These are phyloP conservation scores for Thamnaconus septentrionalis DNA, from an alignment of 2,113 vertebrate genomes.

Conservation along the genomic window DNA sequence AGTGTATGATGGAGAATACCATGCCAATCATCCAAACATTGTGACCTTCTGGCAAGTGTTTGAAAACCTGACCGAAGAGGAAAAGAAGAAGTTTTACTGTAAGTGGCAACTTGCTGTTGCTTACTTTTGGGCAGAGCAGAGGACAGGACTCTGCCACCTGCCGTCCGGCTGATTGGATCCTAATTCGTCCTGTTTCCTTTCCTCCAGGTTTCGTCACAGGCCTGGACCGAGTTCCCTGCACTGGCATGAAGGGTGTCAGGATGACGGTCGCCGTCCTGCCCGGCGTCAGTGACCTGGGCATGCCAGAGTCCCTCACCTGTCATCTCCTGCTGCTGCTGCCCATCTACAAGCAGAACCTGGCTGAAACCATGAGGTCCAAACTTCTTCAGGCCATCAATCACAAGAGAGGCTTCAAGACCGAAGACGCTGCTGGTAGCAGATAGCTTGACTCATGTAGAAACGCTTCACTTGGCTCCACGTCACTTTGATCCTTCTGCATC, in stretches of 20 bases:
- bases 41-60: constrained; percentile 84
- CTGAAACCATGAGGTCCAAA: constrained; percentile 62
- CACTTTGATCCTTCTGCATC: background rate
- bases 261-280: constrained; percentile 68
- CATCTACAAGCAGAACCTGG: constrained; percentile 70
- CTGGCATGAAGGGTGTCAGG: constrained; percentile 62
- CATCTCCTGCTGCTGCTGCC: constrained; percentile 70
- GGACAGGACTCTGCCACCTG: background rate
- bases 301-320: constrained; percentile 75
- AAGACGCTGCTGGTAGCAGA: background rate
- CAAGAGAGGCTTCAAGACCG: constrained; percentile 73
- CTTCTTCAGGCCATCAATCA: constrained; percentile 74
- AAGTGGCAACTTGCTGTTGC: constrained; percentile 49
- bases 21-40: constrained; percentile 73
- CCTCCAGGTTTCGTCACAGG: constrained; percentile 81
- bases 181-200: background rate
- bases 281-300: constrained; percentile 56
- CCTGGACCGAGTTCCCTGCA: constrained; percentile 71
- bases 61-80: constrained; percentile 68
- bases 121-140: too few relatives aligned
- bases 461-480: background rate
- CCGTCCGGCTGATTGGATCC: background rate
- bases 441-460: background rate
- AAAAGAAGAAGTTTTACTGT: constrained; percentile 84
- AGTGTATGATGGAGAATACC: constrained; percentile 68